Base-by-base conservation (phyloP, 2,797 vertebrate species). In the Danio albolineatus region DNA sequence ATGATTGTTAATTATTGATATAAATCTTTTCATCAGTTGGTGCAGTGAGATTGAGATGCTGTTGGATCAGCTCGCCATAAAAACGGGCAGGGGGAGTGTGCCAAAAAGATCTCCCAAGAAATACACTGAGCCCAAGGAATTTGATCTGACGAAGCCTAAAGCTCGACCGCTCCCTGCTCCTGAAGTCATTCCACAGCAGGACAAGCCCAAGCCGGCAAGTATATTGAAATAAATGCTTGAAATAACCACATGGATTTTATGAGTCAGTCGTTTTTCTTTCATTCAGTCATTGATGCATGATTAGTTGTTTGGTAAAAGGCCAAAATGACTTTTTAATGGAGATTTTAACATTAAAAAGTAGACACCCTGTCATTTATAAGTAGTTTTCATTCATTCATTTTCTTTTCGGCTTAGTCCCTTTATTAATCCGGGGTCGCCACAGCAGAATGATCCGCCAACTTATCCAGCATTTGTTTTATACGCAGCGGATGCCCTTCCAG, bases 101-200 rank as follows among this genome's bases (percentile, higher is more conserved):
- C 19, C 76, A 10, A 89, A 87, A 83, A 94, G 91, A 91, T 64
- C 81, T 51, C 62, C 82, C 0, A 64, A 76, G 17, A 95, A 85
- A 83, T 88, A 86, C 84, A 98, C 96, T 8, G 71, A 93, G 78
- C 93, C 94, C 17, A 90, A 89, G 86, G 95, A 95, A 87, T 98
- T 98, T 88, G 85, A 88, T 80, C 89, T 99, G 84, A 96, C 94
- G 16, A 85, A 88, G 64, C 92, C 95, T 16, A 96, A 89, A 87
- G 92, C 93, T 82, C 93, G 89, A 4, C 61, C 90, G 69, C 83
- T 94, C 71, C 92, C 90, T 7, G 10, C 89, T 78, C 94, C 95
- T 1, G 92, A 95, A 82, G 85, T 78, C 76, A 91, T 95, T 70
- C 94, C 92, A 3, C 76, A 48, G 53, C 83, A 91, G 88, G 88